Conservation (phyloP, 2,113 vertebrate genomes). For the Tachycineta bicolor region DNA sequence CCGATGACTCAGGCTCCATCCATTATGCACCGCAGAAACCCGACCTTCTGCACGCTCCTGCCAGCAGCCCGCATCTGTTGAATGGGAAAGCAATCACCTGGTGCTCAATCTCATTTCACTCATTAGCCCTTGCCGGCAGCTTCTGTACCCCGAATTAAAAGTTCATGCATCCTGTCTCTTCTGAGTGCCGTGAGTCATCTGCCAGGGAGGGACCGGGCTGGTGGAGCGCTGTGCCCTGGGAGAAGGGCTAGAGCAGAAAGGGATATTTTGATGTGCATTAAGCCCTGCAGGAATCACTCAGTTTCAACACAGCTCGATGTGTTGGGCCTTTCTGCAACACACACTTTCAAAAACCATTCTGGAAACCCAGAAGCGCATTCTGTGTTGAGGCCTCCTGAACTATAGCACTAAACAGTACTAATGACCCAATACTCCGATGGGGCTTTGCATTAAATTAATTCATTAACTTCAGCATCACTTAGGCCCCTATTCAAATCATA, state of each 20-base stretch:
- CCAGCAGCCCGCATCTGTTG: neutral
- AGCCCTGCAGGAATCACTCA: neutral
- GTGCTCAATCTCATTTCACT: constrained; percentile 16
- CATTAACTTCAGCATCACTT: neutral
- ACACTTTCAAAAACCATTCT: accelerated
- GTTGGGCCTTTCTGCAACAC: neutral
- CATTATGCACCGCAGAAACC: neutral
- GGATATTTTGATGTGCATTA: neutral
- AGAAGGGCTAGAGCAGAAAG: neutral
- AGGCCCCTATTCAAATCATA: neutral
- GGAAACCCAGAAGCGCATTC: neutral
- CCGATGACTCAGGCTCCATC: constrained; percentile 53
- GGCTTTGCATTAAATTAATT: neutral
- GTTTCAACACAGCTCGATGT: neutral
- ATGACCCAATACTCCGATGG: neutral
- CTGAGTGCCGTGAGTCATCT: neutral
- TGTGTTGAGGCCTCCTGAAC: neutral
- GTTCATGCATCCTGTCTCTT: neutral
- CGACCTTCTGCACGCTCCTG: neutral
- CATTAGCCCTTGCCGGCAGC: neutral
- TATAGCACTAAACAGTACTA: neutral
- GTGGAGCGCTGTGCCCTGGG: neutral
- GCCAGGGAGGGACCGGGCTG: neutral
- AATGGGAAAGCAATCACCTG: constrained; percentile 7
- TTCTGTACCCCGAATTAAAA: neutral